Base-by-base conservation (phyloP, 2,888 invertebrate species). In the Trachelus troglodyta region DNA sequence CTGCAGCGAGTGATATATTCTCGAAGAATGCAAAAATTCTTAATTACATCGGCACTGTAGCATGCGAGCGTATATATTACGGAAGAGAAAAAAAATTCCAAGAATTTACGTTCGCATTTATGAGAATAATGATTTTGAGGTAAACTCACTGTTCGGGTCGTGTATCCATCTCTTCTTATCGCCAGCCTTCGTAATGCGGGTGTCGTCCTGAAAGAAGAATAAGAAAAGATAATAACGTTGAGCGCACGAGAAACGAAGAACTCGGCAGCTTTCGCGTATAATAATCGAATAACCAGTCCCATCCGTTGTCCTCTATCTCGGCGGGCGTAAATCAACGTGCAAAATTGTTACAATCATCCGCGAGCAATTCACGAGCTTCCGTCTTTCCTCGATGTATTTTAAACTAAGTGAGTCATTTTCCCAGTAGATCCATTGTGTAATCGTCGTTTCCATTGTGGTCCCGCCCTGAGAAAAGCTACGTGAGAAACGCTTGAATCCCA, bases 131-230 rank as follows among this genome's bases (percentile, higher is more conserved):
- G 30, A 71, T 71, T 31, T 31, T 23, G 12, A 71, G 31, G 76
- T 71, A 56, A 81, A 94, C 95, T 95, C 91, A 96, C 95, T 96
- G 90, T 95, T 94, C 40, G 96, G 95, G 91, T 96, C 95, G 88
- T 95, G 95, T 89, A 96, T 95, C 95, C 95, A 96, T 87, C 94
- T 93, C 88, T 96, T 96, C 91, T 94, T 95, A 86, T 95, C 95
- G 74, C 94, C 93, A 68, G 92, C 91, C 90, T 93, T 93, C 86
- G 91, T 89, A 78, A 91, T 89, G 86, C 93, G 92, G 78, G 92
- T 91, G 80, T 94, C 94, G 85, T 94, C 94, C 93, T 93, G 90
- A 37, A 92, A 92, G 81, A 85, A 86, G 83, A 84, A 80, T 56
- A 80, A 73, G 73, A 79, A 56, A 40, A 35, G 37, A 74, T 15